Evolutionary conservation across 2,113 vertebrate genomes (phyloP).

Genomic region (Propithecus coquereli): DNA sequence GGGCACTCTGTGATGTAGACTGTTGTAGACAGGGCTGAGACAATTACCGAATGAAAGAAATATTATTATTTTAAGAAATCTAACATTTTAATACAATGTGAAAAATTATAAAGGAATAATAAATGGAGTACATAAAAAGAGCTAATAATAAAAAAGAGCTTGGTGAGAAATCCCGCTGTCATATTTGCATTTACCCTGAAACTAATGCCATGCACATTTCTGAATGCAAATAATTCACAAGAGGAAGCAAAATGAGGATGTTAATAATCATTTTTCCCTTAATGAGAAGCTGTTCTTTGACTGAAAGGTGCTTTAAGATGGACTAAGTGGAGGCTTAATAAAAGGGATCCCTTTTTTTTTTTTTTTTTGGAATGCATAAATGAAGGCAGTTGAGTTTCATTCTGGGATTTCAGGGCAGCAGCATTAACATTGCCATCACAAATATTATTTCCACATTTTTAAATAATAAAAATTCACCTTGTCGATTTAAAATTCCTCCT

Average conservation of each 20-base stretch:
- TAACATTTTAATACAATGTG: conserved; percentile 86
- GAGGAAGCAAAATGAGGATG: conserved; percentile 86
- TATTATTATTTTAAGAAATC: conserved; percentile 86
- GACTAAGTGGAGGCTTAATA: conserved; percentile 82
- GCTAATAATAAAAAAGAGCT: conserved; percentile 87
- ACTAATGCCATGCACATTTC: conserved; percentile 86
- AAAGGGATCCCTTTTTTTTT: conserved; percentile 57
- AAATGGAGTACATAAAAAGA: conserved; percentile 85
- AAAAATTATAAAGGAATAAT: conserved; percentile 86
- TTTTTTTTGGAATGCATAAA: conserved; percentile 67
- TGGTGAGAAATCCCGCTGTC: conserved; percentile 86
- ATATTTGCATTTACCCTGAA: conserved; percentile 89
- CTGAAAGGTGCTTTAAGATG: conserved; percentile 83
- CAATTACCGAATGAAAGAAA: conserved; percentile 85
- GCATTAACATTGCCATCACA: conserved; percentile 76
- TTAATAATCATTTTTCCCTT: conserved; percentile 87
- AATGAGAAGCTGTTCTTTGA: conserved; percentile 86
- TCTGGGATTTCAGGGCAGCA: conserved; percentile 76
- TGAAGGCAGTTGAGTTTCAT: conserved; percentile 74
- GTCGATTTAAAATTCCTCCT: conserved; percentile 72
- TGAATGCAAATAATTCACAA: conserved; percentile 88
- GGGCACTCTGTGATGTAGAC: conserved; percentile 67
- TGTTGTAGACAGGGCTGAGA: conserved; percentile 77
- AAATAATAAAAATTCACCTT: conserved; percentile 80
- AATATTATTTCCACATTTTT: conserved; percentile 80